Evolutionary conservation across 2,888 invertebrate species (phyloP).

Genomic region (Sepioteuthis lessoniana): DNA sequence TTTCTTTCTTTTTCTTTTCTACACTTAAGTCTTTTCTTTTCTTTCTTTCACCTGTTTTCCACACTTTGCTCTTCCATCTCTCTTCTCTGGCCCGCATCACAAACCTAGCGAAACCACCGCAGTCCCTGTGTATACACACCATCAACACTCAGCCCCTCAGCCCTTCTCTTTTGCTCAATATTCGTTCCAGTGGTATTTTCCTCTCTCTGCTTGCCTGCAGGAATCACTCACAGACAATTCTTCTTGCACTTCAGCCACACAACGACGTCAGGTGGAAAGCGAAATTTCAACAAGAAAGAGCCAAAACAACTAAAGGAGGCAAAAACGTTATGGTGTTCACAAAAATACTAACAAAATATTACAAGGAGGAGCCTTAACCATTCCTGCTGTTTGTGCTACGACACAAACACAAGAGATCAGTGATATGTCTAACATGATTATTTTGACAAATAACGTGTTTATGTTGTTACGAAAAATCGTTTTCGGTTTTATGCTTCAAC

Average conservation of each 20-base stretch:
- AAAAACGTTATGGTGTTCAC: neutral
- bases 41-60: too few relatives aligned
- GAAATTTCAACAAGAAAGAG: neutral
- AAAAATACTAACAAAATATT: neutral
- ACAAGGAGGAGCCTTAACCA: neutral
- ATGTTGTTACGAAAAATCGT: neutral
- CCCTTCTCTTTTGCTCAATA: neutral
- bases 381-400: neutral
- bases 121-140: neutral
- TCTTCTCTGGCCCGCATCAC: too few relatives aligned
- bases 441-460: neutral
- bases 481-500: neutral
- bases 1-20: neutral
- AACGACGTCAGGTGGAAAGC: slow-evolving; percentile 11
- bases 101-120: too few relatives aligned
- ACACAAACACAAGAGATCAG: neutral
- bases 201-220: neutral
- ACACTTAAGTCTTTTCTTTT: neutral
- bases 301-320: neutral
- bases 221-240: slow-evolving; percentile 33
- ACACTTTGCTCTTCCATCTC: too few relatives aligned
- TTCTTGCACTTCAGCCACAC: neutral
- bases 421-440: too few relatives aligned
- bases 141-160: neutral
- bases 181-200: neutral